These are phyloP conservation scores for Flexamia atlantica DNA, from an alignment of 2,888 invertebrate genomes.

Conservation along the genomic window DNA sequence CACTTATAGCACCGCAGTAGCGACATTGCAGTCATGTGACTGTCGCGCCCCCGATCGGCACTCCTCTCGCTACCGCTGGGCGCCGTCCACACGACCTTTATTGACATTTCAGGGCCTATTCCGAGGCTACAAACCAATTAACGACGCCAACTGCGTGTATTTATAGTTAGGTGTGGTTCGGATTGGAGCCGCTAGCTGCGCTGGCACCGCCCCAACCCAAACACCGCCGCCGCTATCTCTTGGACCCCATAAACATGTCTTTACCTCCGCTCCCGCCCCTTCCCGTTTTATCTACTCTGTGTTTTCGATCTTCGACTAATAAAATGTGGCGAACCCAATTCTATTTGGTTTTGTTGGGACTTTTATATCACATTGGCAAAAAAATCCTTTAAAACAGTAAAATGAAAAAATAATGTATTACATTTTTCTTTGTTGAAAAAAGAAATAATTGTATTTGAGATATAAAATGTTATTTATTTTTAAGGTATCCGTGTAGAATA, in stretches of 20 bases:
- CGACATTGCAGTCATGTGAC: not conserved
- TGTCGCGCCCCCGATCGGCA: not conserved
- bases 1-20: not conserved
- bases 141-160: constrained; percentile 47
- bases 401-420: no score
- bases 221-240: constrained; percentile 19
- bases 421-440: no score
- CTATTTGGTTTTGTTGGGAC: not conserved
- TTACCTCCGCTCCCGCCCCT: constrained; percentile 34
- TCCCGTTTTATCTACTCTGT: constrained; percentile 28
- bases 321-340: not conserved
- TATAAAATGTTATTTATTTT: no score
- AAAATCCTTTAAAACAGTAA: not conserved
- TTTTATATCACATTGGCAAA: not conserved
- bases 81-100: constrained; percentile 29
- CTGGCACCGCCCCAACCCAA: constrained; percentile 41
- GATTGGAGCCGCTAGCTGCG: constrained; percentile 12
- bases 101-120: constrained; percentile 39
- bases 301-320: constrained; percentile 25
- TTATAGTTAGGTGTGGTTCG: constrained; percentile 48
- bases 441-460: no score
- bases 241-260: constrained; percentile 30
- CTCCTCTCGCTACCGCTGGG: constrained; percentile 13
- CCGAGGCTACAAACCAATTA: constrained; percentile 41
- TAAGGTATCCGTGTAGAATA: no score